A percentile compares a stretch with the other conserved stretches of the same genome.
phyloP scores from a whole-genome alignment of 2,888 invertebrate species.

The Diarsia dahlii region DNA sequence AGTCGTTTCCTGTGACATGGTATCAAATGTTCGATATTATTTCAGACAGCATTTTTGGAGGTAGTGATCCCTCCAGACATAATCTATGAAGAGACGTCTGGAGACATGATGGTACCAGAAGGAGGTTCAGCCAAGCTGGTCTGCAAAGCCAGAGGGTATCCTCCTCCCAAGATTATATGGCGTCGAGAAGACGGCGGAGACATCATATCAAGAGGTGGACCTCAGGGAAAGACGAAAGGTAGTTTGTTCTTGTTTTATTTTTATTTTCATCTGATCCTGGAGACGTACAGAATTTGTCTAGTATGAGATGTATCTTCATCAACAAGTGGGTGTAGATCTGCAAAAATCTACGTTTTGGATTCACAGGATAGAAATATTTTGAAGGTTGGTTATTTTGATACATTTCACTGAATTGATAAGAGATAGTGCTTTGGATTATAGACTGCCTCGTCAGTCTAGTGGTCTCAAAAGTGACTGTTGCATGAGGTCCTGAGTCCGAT shows the following conservation, averaged over 20 bases:
- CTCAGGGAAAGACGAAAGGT: slow-evolving; percentile 94
- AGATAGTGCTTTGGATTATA: neutral
- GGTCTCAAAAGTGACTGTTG: too few species aligned
- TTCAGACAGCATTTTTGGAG: slow-evolving; percentile 95
- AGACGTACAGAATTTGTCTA: too few species aligned
- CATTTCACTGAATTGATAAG: neutral
- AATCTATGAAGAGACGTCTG: slow-evolving; percentile 96
- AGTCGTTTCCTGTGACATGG: neutral
- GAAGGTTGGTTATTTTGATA: too few species aligned
- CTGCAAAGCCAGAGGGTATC: slow-evolving; percentile 96
- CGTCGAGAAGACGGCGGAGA: slow-evolving; percentile 96
- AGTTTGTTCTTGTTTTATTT: slow-evolving; percentile 35
- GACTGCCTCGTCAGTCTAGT: too few species aligned
- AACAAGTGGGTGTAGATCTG: too few species aligned
- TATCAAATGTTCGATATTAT: slow-evolving; percentile 10
- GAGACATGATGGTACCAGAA: slow-evolving; percentile 98
- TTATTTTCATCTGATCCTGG: neutral
- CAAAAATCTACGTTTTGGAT: too few species aligned
- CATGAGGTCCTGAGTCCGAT: too few species aligned
- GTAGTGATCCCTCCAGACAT: slow-evolving; percentile 98
- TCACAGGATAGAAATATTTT: too few species aligned
- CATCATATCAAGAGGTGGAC: slow-evolving; percentile 94
- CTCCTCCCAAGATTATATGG: slow-evolving; percentile 96
- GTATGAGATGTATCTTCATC: neutral
- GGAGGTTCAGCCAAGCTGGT: slow-evolving; percentile 96